These are phyloP conservation scores for Scaptodrosophila latifasciaeformis DNA, from an alignment of 2,888 invertebrate species.

Conservation along the genomic window DNA sequence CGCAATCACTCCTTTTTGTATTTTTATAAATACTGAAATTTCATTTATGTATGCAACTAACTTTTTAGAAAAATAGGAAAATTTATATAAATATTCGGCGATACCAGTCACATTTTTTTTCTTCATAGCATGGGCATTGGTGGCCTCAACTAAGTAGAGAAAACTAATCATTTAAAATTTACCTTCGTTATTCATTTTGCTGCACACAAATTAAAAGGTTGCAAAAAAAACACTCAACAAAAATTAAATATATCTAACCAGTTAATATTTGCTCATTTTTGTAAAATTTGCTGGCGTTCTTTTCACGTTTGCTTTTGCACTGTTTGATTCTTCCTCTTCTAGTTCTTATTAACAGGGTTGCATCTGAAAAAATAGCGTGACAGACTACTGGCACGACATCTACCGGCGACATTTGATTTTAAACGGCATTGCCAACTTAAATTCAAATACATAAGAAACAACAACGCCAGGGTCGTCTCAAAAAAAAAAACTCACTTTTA, in stretches of 20 bases:
- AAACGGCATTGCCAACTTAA: conserved; percentile 41
- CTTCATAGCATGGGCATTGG: no score
- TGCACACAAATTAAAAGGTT: no score
- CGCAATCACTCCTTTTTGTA: neutral
- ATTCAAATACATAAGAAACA: conserved; percentile 22
- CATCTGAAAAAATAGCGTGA: conserved; percentile 51
- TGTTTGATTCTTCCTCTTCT: neutral
- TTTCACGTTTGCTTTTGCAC: no score
- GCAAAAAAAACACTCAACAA: no score
- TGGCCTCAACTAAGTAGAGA: no score
- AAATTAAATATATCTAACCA: neutral
- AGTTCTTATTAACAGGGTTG: conserved; percentile 20
- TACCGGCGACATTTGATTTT: neutral
- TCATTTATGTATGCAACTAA: no score
- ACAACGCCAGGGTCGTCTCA: conserved; percentile 27
- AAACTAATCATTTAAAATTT: no score
- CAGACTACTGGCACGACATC: conserved; percentile 21
- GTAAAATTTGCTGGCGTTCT: no score
- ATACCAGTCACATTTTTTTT: no score
- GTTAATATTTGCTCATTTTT: neutral
- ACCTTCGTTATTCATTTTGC: conserved; percentile 20
- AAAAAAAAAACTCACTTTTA: conserved; percentile 56
- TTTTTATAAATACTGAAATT: neutral
- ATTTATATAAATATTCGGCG: no score
- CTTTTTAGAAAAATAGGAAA: no score